A percentile compares a stretch with the other conserved stretches of the same genome.
phyloP scores from a whole-genome alignment of 2,113 vertebrate species.

The Dromaius novaehollandiae region DNA sequence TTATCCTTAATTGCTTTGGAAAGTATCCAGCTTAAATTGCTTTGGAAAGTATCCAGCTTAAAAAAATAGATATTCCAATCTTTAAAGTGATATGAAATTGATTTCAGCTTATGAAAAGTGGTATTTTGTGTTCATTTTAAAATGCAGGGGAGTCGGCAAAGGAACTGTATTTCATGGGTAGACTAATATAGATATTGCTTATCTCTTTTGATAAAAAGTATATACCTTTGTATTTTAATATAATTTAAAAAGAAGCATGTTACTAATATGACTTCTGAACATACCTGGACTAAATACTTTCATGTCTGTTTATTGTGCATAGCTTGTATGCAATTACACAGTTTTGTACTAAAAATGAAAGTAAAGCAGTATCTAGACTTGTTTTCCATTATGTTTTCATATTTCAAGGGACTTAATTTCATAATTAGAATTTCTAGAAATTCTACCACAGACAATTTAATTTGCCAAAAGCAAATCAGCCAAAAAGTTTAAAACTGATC shows the following conservation, averaged over 20 bases:
- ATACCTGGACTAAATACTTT: not conserved
- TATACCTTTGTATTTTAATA: not conserved
- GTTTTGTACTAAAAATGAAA: not conserved
- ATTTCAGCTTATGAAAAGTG: not conserved
- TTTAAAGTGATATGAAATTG: not conserved
- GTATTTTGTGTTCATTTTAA: not conserved
- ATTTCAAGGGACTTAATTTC: not conserved
- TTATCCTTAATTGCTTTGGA: not conserved
- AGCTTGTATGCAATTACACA: not conserved
- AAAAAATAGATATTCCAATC: not conserved
- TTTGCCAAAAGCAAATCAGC: not conserved
- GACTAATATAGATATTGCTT: not conserved
- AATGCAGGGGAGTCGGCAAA: not conserved
- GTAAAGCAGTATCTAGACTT: not conserved
- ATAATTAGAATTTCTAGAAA: not conserved
- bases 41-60: not conserved
- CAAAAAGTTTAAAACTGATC: not conserved
- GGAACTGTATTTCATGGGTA: not conserved
- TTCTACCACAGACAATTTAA: slow-evolving; percentile 19
- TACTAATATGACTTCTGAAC: not conserved
- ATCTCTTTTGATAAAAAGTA: not conserved
- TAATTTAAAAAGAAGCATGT: not conserved
- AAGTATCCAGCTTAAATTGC: not conserved
- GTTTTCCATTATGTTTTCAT: not conserved
- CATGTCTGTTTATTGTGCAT: not conserved